Evolutionary conservation across 2,888 invertebrate species (phyloP), one percentile per base, ranked within the genome.

Genomic region (Silvanus unidentatus): DNA sequence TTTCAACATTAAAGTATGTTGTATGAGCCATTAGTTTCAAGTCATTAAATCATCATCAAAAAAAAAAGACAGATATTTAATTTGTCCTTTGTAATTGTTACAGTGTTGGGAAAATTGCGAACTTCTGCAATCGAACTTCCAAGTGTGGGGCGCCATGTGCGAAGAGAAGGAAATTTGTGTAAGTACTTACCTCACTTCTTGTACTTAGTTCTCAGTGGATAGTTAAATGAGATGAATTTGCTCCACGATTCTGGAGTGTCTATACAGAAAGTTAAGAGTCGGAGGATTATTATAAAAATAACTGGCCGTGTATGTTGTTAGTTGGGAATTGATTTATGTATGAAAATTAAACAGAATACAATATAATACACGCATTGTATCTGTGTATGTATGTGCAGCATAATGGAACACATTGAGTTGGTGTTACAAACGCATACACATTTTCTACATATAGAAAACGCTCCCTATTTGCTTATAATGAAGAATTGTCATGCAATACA

Each of bases 61-160:
- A 22, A 22, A 5, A 22, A n/a, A n/a, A n/a, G n/a, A n/a, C 28
- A 32, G 3, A 32, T 9, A 12, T 32, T 32, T 32, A 32, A 12
- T 32, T 32, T 32, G 3, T 32, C n/a, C 10, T 32, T 22, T 5
- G 8, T 22, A 8, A 22, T 76, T 76, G 76, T 81, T 73, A 16
- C 80, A 84, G 84, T 84, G 84, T 68, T 84, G 84, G 84, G 82
- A 84, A 72, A 84, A 82, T 67, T 84, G 84, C 73, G 83, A 83
- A 67, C 75, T 82, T 57, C 77, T 84, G 52, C 82, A 84, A 69
- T 81, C 82, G 37, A 83, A 84, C 72, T 84, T 81, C 69, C 79
- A 80, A 73, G 77, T 82, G 34, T 84, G 84, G 84, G 82, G 82
- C 39, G 79, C 81, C 50, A 81, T 83, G 67, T 84, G 84, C 68